These are phyloP conservation scores for Darevskia nairensis DNA, from an alignment of 2,797 vertebrate genomes.

Conservation along the genomic window DNA sequence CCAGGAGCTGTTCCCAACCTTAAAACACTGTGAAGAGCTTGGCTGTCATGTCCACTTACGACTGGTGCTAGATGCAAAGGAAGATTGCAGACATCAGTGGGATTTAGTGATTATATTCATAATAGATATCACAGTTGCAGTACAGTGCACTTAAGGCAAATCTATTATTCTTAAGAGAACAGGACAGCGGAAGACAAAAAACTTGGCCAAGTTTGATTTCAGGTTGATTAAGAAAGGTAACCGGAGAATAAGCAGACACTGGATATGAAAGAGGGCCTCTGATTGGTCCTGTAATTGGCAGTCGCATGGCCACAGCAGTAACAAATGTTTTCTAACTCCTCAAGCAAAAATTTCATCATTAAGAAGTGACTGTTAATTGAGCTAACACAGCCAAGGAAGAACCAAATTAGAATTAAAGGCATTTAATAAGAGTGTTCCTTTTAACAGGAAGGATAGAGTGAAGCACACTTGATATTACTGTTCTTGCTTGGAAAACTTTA, in stretches of 20 bases:
- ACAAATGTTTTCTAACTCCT: conserved; percentile 6
- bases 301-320: conserved; percentile 20
- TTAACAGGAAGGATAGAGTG: background rate
- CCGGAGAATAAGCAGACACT: background rate
- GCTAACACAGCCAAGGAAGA: conserved; percentile 10
- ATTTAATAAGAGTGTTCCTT: background rate
- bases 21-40: background rate
- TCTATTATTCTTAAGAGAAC: conserved; percentile 16
- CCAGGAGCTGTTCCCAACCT: background rate
- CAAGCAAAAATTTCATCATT: conserved; percentile 48
- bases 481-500: background rate
- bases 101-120: conserved; percentile 11
- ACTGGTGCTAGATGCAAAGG: background rate
- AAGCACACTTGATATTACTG: background rate
- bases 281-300: conserved; percentile 41
- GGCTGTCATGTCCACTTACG: background rate
- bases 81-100: conserved; percentile 12
- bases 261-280: conserved; percentile 20
- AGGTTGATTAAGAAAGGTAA: conserved; percentile 50
- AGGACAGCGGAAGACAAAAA: conserved; percentile 15
- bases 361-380: conserved; percentile 34
- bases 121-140: conserved; percentile 29
- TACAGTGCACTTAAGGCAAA: background rate
- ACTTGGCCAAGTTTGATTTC: conserved; percentile 20
- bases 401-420: conserved; percentile 18